Conservation (phyloP, 2,113 vertebrate genomes). For the Semnornis frantzii region DNA sequence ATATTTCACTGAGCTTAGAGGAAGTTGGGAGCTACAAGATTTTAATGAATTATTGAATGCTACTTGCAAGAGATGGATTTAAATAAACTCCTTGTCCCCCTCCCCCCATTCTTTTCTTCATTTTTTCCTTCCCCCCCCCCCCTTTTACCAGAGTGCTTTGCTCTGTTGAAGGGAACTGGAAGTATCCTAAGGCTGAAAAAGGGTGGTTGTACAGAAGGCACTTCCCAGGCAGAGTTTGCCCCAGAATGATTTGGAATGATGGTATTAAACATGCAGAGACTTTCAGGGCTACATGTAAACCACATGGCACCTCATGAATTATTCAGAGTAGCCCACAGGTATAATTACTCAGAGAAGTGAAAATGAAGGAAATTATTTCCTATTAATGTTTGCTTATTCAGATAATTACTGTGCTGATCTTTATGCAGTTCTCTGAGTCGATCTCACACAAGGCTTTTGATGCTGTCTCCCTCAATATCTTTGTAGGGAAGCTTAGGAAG, state of each 20-base stretch:
- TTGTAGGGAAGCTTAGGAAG: no score
- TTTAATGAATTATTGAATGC: conserved; percentile 77
- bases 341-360: conserved; percentile 91
- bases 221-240: conserved; percentile 82
- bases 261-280: conserved; percentile 86
- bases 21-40: conserved; percentile 65
- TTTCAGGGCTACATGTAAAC: conserved; percentile 88
- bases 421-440: conserved; percentile 6
- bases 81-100: conserved; percentile 39
- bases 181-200: conserved; percentile 59
- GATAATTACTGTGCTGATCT: conserved; percentile 59
- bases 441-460: background rate
- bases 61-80: conserved; percentile 60
- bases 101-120: background rate
- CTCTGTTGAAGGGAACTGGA: background rate
- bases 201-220: conserved; percentile 85
- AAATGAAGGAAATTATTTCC: conserved; percentile 91
- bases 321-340: conserved; percentile 92
- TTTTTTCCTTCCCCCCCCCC: background rate
- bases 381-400: conserved; percentile 94
- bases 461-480: no score
- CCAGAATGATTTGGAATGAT: conserved; percentile 84
- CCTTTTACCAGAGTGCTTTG: background rate
- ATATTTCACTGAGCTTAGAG: conserved; percentile 60
- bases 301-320: conserved; percentile 88